phyloP scores from a whole-genome alignment of 2,797 vertebrate genomes.

The Enoplosus armatus region DNA sequence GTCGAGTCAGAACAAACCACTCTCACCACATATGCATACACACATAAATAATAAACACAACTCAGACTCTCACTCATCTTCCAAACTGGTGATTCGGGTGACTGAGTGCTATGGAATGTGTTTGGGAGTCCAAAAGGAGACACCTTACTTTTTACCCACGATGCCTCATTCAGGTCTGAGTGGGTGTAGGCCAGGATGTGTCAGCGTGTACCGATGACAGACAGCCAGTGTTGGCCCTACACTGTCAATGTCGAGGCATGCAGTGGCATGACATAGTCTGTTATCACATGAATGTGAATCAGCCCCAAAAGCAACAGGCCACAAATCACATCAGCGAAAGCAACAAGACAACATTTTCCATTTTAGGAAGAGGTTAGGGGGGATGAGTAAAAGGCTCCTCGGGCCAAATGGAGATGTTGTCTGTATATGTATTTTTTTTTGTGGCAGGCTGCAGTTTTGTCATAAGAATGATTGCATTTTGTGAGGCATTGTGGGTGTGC shows the following conservation, averaged over 20 bases:
- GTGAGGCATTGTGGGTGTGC: conserved; percentile 12
- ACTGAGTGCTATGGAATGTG: conserved; percentile 69
- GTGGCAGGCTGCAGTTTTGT: conserved; percentile 28
- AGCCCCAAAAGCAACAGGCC: conserved; percentile 63
- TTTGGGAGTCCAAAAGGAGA: conserved; percentile 53
- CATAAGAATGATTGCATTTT: conserved; percentile 28
- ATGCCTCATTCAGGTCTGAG: conserved; percentile 57
- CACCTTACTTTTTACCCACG: conserved; percentile 38
- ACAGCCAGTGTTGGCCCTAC: conserved; percentile 40
- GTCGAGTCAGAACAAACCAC: conserved; percentile 26
- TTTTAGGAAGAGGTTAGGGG: conserved; percentile 66
- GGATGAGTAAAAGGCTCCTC: conserved; percentile 58
- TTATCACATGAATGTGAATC: conserved; percentile 76
- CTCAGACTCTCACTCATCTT: conserved; percentile 21
- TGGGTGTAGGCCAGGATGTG: conserved; percentile 60
- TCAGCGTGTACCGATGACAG: conserved; percentile 68
- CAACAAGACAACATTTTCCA: conserved; percentile 63
- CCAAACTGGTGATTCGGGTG: conserved; percentile 38
- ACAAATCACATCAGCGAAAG: conserved; percentile 60
- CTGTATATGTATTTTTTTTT: conserved; percentile 40
- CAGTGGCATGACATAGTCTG: conserved; percentile 62
- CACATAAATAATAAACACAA: conserved; percentile 36
- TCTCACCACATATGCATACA: conserved; percentile 8
- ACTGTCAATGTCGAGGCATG: conserved; percentile 65
- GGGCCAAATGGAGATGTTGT: conserved; percentile 57